Base-by-base conservation (phyloP, 2,113 vertebrate genomes). In the Colinus virginianus region DNA sequence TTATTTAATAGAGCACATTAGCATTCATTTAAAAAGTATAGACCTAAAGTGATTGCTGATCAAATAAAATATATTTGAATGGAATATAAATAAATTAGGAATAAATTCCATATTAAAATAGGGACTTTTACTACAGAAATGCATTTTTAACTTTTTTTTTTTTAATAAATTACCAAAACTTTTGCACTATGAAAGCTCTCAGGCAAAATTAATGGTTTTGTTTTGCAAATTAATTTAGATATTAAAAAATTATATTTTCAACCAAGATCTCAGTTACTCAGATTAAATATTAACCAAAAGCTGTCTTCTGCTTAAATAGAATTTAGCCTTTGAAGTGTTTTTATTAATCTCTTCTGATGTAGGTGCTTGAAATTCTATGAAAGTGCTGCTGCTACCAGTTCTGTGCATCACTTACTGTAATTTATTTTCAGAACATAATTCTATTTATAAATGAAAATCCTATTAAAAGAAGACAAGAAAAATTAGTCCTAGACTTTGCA, bases 401-500 rank as follows among this genome's bases (percentile, higher is more conserved):
- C 97, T 98, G 98, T 97, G 98, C 98, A 98, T 99, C 98, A 98
- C 98, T 99, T 98, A 98, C 98, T 98, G 98, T 99, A 98, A 99
- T 99, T 99, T 99, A 99, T 99, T 99, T 99, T 98, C 98, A 97
- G 98, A 98, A 98, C 98, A 98, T 99, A 99, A 99, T 99, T 99
- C 98, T 98, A 99, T 99, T 99, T 99, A 99, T 99, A 99, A 99
- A 99, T 98, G 98, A 99, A 99, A 99, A 99, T 98, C 98, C 98
- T 99, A 98, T 98, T 99, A 99, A 98, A 98, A 98, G 97, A 98
- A 99, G 98, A 99, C 98, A 98, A 99, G 98, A 99, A 99, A 99
- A 99, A 99, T 99, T 99, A 99, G 98, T 98, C 98, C 94, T 97
- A 97, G 98, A 97, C 97, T 97, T 98, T 98, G 98, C 98, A 98